Base-by-base conservation (phyloP, 2,888 invertebrate species). In the Brachyptera putata region DNA sequence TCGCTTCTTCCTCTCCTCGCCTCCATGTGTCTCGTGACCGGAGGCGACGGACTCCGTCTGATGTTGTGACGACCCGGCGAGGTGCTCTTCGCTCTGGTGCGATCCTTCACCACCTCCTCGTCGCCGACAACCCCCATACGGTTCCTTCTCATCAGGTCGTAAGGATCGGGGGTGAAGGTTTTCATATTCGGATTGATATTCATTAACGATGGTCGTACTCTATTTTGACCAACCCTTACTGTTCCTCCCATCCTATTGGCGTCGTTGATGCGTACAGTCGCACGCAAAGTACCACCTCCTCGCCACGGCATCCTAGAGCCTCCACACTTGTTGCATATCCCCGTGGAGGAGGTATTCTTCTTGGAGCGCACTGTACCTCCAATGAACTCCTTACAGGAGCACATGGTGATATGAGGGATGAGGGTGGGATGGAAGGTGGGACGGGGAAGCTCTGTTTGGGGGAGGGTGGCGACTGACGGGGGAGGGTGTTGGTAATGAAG, bases 301-400 rank as follows among this genome's bases (percentile, higher is more conserved):
- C 83, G 77, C 68, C 89, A 78, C 62, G 88, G 87, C 70, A 89
- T 76, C 66, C 89, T 82, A 70, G 88, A 87, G 69, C 89, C 89
- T 71, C 88, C 89, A 77, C 90, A 90, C 79, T 89, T 89, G 76
- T 89, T 87, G 79, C 90, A 90, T 69, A 86, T 83, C 73, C 83
- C 82, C 70, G 89, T 87, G 73, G 85, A 82, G 24, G 61, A 56
- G 22, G 36, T 24, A 39, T 7, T 24, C 76, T 87, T 89, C 71
- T 84, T 81, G 71, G 83, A 55, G 73, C 84, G 81, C 74, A 85
- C 84, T 61, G 89, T 89, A 69, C 90, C 89, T 66, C 83, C 84
- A 61, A 89, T 78, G 73, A 89, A 89, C 76, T 90, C 89, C 66
- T 86, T 81, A 74, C 90, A 90, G 75, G 89, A 86, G 79, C 90